Percentiles rank a stretch among this genome's conserved stretches.
These are phyloP conservation scores for Coreoperca whiteheadi DNA, from an alignment of 2,113 vertebrate genomes.

Conservation along the genomic window DNA sequence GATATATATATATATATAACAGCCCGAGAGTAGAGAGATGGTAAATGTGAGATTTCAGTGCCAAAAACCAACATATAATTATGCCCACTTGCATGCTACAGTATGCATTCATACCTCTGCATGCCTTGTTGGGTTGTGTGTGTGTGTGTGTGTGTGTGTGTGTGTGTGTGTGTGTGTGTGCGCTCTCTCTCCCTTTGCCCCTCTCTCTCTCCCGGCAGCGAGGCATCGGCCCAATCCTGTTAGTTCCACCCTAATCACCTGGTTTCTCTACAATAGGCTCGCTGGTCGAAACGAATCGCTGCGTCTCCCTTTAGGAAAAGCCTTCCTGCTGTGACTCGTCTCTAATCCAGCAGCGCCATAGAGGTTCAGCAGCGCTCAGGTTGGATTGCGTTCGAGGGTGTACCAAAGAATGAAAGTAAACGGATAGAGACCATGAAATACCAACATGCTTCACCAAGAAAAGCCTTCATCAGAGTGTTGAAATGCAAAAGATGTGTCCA, in stretches of 20 bases:
- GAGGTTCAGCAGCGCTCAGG: slow-evolving; percentile 12
- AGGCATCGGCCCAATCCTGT: slow-evolving; percentile 51
- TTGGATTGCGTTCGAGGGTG: neutral
- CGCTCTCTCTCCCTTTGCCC: neutral
- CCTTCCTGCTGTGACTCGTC: slow-evolving; percentile 19
- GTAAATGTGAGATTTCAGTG: too few species aligned
- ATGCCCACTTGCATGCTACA: neutral
- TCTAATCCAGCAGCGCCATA: slow-evolving; percentile 8
- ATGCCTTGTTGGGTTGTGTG: neutral
- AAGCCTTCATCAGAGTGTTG: neutral
- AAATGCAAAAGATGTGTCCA: neutral
- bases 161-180: neutral
- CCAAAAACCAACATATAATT: neutral
- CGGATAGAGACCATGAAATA: neutral
- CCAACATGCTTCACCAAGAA: too few species aligned
- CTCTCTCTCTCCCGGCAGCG: slow-evolving; percentile 17
- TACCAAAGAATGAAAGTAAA: neutral
- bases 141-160: neutral
- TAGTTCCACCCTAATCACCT: slow-evolving; percentile 70
- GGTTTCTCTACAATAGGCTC: slow-evolving; percentile 43
- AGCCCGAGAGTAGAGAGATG: neutral
- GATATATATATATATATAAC: too few species aligned
- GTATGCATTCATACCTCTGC: neutral
- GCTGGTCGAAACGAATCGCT: slow-evolving; percentile 35
- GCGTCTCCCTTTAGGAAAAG: slow-evolving; percentile 37